Base-by-base conservation (phyloP, 2,113 vertebrate species). In the Microcebus griseorufus region DNA sequence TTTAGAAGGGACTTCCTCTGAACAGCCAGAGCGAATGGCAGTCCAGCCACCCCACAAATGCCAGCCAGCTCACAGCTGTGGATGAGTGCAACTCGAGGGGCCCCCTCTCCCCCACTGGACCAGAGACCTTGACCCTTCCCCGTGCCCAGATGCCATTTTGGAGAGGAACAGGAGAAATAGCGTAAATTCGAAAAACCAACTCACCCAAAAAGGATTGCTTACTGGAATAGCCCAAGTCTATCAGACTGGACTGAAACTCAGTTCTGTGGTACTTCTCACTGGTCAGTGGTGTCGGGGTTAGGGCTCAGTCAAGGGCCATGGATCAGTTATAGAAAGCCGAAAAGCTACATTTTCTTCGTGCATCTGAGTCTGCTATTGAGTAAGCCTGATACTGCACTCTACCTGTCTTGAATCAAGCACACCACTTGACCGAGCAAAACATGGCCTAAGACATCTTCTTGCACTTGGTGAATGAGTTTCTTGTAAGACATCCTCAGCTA, bases 151-250 rank as follows among this genome's bases (percentile, higher is more conserved):
- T 76, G 16, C 29, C 65, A 20, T 82, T 67, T 82, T 92, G 27
- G 72, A 98, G 42, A 93, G 25, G 16, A 96, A 72, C 29, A 93
- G 60, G 13, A 67, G 78, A 5, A 93, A 53, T 78, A 45, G 53
- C 37, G n/a, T 72, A 60, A 86, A 76, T 73, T 78, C 93, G 93
- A 91, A 95, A 97, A 72, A 88, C 13, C 82, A 89, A 95, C 73
- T 97, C 89, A 95, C 73, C 67, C 53, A 10, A 51, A 92, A 53
- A 51, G 90, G 70, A 55, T 12, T 4, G 25, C n/a, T 96, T 88
- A 80, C 87, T 91, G 78, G 85, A 97, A 93, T 37, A 67, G 67
- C 94, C 42, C 5, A 34, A 64, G 48, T 88, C 48, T 84, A 89
- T 55, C 88, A 88, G 79, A 42, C 5, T 86, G 51, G 34, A 94